Base-by-base conservation (phyloP, 1,140 invertebrate species). In the Drosophila suzukii region DNA sequence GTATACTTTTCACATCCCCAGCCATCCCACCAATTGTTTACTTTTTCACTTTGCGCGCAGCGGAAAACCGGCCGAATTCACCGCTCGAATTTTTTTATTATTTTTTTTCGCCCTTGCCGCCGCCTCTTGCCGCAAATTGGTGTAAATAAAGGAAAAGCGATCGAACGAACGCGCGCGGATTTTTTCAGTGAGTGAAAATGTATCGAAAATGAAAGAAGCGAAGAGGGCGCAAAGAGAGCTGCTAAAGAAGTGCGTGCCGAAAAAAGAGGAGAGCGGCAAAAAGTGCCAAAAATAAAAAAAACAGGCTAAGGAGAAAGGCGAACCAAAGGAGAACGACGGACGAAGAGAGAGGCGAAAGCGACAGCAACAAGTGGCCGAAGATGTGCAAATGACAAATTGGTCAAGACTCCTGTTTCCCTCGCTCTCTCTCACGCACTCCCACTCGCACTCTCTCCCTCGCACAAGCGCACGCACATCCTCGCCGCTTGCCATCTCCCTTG, bases 321-420 rank as follows among this genome's bases (percentile, higher is more conserved):
- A 43, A 53, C 24, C 38, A 36, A 65, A 66, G 38, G 13, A 70
- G 32, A 67, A 43, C 24, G 30, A 32, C 47, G 49, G 38, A 46
- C 17, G 50, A 44, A 34, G 39, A 59, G 56, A 30, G 62, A 49
- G 32, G 49, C 41, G 44, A 60, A 62, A 72, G 56, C 32, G 54
- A 56, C 17, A 63, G 54, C 74, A 63, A 51, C 57, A 57, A 60
- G 61, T 67, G 65, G 43, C 43, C 60, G 10, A 85, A 78, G 49
- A 85, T 88, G 82, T 67, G 73, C 75, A 78, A 73, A 78, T 86
- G 78, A 85, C 82, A 75, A 51, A 55, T 72, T 67, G 43, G 63
- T 44, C 17, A 34, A 32, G 55, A 55, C 73, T 82, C 57, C 80
- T 75, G 72, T 75, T 75, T 65, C 60, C 43, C 43, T 20, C 17